These are phyloP conservation scores for Ditylenchus dipsaci DNA, from an alignment of 1,140 invertebrate genomes.

Conservation along the genomic window DNA sequence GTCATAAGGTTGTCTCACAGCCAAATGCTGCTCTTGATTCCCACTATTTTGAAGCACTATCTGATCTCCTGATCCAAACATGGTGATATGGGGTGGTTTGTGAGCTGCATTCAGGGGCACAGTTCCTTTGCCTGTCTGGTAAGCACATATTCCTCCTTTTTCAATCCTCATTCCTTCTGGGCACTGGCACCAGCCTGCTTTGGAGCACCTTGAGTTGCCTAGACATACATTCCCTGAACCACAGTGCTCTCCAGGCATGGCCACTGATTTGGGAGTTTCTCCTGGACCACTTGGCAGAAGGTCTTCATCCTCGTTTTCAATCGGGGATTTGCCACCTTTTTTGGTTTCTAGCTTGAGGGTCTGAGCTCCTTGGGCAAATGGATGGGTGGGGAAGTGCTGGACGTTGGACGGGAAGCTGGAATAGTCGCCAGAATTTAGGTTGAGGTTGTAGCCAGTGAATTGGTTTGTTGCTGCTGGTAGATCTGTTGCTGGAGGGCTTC, in stretches of 20 bases:
- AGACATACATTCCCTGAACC: constrained; percentile 33
- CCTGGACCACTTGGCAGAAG: not conserved
- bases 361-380: not conserved
- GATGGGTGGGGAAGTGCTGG: constrained; percentile 9
- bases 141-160: constrained; percentile 33
- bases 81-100: not conserved
- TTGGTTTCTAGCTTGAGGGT: not conserved
- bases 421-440: not conserved
- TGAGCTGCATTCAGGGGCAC: not conserved
- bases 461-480: not conserved
- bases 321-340: too few species aligned
- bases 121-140: not conserved
- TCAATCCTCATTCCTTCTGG: constrained; percentile 39
- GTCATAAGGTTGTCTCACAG: constrained; percentile 19
- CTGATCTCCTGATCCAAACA: too few species aligned
- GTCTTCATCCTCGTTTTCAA: not conserved
- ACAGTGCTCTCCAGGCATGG: constrained; percentile 32
- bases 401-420: not conserved
- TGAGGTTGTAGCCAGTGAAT: not conserved
- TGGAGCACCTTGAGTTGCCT: constrained; percentile 42
- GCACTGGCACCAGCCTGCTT: constrained; percentile 46
- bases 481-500: not conserved
- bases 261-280: too few species aligned
- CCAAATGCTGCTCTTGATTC: not conserved
- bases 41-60: not conserved